Evolutionary conservation across 2,888 invertebrate species (phyloP).

Genomic region (Erebia ligea): DNA sequence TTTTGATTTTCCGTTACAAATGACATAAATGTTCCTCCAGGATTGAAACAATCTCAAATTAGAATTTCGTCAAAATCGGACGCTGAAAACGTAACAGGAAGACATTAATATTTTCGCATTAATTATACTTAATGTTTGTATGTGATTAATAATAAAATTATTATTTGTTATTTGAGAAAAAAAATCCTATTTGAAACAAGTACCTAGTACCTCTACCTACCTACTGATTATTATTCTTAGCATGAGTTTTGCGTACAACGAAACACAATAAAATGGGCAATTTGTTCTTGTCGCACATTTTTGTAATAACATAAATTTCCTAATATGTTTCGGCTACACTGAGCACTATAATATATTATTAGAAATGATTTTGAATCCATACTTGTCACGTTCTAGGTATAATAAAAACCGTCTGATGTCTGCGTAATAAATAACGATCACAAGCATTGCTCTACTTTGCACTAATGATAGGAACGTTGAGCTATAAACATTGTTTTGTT

Average conservation of each 20-base stretch:
- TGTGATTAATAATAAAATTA: no score
- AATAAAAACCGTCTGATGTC: constrained; percentile 7
- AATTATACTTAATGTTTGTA: no score
- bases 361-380: background rate
- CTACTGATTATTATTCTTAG: background rate
- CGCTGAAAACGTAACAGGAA: no score
- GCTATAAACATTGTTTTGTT: constrained; percentile 14
- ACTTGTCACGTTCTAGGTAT: background rate
- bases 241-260: background rate
- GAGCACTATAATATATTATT: background rate
- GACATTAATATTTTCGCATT: no score
- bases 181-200: no score
- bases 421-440: constrained; percentile 3
- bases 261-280: constrained; percentile 4
- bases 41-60: no score
- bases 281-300: constrained; percentile 8
- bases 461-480: constrained; percentile 1
- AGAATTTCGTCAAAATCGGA: background rate
- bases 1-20: no score
- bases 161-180: no score
- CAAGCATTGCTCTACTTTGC: background rate
- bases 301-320: constrained; percentile 7
- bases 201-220: no score
- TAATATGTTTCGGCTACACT: constrained; percentile 8
- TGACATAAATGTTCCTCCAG: no score